Evolutionary conservation across 2,113 vertebrate species (phyloP).

Genomic region (Albula goreensis): DNA sequence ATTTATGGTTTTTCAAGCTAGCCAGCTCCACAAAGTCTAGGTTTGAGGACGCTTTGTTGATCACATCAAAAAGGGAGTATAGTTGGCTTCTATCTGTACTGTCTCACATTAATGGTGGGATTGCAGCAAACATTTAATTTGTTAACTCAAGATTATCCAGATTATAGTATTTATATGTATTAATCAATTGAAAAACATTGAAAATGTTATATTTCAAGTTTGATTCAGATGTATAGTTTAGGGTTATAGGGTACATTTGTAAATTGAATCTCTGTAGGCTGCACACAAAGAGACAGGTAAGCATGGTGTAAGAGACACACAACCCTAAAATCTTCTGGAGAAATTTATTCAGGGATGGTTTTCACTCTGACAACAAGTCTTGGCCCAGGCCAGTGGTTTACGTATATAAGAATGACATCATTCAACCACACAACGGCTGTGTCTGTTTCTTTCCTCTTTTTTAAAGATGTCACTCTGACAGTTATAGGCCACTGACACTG

Average conservation of each 20-base stretch:
- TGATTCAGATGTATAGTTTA: background rate
- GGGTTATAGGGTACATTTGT: background rate
- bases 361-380: too few species aligned
- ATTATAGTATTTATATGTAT: background rate
- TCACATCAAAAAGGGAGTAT: background rate
- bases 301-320: background rate
- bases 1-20: conserved; percentile 23
- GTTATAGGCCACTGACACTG: background rate
- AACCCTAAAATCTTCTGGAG: background rate
- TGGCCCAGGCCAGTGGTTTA: background rate
- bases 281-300: background rate
- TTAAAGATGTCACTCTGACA: background rate
- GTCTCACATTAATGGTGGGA: too few species aligned
- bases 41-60: background rate
- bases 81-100: background rate
- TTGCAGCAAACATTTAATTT: background rate
- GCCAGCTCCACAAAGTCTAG: background rate
- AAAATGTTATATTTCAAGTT: background rate
- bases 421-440: background rate
- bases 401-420: background rate
- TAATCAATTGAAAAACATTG: too few species aligned
- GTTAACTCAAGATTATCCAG: background rate
- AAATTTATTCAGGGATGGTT: background rate
- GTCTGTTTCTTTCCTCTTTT: background rate
- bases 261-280: background rate